These are phyloP conservation scores for Enoplosus armatus DNA, from an alignment of 2,797 vertebrate genomes.

Conservation along the genomic window DNA sequence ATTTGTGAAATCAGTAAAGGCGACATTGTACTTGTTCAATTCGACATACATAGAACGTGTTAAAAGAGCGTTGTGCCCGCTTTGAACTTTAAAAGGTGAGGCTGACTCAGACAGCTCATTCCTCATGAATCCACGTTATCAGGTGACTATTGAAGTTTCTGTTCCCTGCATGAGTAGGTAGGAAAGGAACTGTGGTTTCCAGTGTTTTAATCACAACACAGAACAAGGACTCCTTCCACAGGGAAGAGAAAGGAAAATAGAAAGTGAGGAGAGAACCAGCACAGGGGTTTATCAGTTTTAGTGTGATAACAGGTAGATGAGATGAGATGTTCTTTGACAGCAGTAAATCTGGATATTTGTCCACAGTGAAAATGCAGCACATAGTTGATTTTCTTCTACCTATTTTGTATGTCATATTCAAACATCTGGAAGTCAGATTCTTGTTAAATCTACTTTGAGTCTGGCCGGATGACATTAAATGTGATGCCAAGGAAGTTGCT, in stretches of 20 bases:
- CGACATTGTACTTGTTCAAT: not conserved
- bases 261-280: constrained; percentile 39
- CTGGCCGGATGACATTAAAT: not conserved
- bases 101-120: constrained; percentile 18
- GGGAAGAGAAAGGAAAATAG: constrained; percentile 60
- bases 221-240: constrained; percentile 32
- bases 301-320: not conserved
- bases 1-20: not conserved
- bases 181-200: constrained; percentile 37
- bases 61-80: not conserved
- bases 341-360: constrained; percentile 6
- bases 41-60: too few species aligned
- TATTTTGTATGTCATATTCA: not conserved
- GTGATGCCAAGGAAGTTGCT: not conserved
- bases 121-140: constrained; percentile 21
- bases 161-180: constrained; percentile 34
- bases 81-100: constrained; percentile 17
- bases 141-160: constrained; percentile 58
- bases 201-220: constrained; percentile 15
- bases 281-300: not conserved
- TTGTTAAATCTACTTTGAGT: constrained; percentile 4
- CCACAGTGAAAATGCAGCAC: not conserved
- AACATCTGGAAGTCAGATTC: not conserved
- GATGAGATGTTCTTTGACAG: not conserved
- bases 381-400: not conserved